Conservation (phyloP, 2,113 vertebrate species). For the Gambusia affinis region DNA sequence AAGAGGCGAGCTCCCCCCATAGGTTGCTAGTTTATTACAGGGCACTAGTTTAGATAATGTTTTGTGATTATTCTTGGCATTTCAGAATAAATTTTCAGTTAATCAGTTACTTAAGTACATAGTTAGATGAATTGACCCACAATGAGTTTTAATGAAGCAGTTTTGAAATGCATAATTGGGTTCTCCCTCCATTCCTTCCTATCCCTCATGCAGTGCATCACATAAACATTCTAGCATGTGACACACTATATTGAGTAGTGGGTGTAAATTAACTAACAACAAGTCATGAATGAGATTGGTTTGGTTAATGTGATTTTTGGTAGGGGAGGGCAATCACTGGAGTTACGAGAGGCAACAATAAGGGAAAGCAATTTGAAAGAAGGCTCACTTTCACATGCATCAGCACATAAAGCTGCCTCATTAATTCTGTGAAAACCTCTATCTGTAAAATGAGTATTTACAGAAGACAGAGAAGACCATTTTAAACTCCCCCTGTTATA, state of each 20-base stretch:
- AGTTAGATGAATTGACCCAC: constrained; percentile 6
- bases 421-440: constrained; percentile 75
- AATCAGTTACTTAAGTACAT: constrained; percentile 1
- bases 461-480: constrained; percentile 52
- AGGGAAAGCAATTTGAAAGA: constrained; percentile 73
- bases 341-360: constrained; percentile 42
- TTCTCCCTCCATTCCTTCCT: neutral
- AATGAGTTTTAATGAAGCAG: neutral
- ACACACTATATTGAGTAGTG: constrained; percentile 10
- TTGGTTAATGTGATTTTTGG: constrained; percentile 75
- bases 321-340: constrained; percentile 15
- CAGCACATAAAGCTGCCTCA: constrained; percentile 71
- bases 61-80: neutral
- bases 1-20: too few relatives aligned
- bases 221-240: constrained; percentile 20
- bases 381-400: constrained; percentile 58
- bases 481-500: constrained; percentile 13
- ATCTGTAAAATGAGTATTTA: constrained; percentile 78
- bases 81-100: constrained; percentile 1
- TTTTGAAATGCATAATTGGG: neutral
- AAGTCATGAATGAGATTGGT: constrained; percentile 74
- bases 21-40: too few relatives aligned
- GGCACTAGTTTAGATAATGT: too few relatives aligned
- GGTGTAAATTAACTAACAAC: constrained; percentile 70
- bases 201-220: constrained; percentile 9